Conservation (phyloP, 2,113 vertebrate genomes). For the Oreochromis niloticus region DNA sequence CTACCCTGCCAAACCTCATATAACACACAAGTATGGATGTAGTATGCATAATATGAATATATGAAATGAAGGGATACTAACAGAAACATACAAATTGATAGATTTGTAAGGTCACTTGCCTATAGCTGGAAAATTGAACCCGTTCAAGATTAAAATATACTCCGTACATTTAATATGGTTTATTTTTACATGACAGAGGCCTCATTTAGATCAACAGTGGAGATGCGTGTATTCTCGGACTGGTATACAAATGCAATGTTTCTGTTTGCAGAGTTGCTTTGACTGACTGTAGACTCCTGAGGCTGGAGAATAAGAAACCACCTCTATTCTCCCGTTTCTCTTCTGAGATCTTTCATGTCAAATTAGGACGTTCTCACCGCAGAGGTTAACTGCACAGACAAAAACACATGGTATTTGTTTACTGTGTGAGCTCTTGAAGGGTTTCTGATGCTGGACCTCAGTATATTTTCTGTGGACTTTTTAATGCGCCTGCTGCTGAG, state of each 20-base stretch:
- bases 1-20: neutral
- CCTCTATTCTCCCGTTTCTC: accelerated
- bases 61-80: neutral
- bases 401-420: neutral
- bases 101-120: neutral
- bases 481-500: slow-evolving; percentile 32
- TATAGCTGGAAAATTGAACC: neutral
- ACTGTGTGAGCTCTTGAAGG: neutral
- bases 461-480: slow-evolving; percentile 47
- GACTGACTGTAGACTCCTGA: neutral
- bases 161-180: neutral
- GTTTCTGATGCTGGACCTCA: neutral
- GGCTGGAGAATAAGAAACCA: neutral
- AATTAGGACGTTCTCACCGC: neutral
- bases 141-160: neutral
- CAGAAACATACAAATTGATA: neutral
- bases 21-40: neutral
- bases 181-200: neutral
- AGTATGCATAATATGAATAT: accelerated
- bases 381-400: neutral
- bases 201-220: accelerated
- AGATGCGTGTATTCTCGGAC: accelerated
- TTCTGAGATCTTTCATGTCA: neutral
- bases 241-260: neutral
- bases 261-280: neutral